Evolutionary conservation across 1,140 invertebrate species (phyloP), one percentile per base, ranked within the genome.

Genomic region (Megalopta genalis): DNA sequence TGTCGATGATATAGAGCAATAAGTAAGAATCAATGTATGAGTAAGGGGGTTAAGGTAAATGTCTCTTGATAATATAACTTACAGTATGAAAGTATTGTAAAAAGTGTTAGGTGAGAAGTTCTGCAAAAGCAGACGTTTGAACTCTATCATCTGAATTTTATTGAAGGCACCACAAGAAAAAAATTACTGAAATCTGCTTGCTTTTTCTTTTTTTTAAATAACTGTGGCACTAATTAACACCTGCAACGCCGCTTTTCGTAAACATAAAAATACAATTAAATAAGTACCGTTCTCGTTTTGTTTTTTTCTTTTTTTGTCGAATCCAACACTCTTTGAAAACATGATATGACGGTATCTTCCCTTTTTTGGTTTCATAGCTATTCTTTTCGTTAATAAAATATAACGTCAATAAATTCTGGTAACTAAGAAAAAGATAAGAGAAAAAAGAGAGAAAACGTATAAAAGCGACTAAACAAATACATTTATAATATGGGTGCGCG

Each of bases 401-500:
- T 71, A 85, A 82, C 57, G 66, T 69, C 75, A 57, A 85, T 72
- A 62, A 82, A 65, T 76, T 72, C 70, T 75, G 73, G 67, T 82
- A 72, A 85, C 76, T 82, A 70, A 75, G 59, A 76, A 54, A 52
- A 37, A 68, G 42, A 42, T 9, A 77, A 69, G 70, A 54, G 27
- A 64, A 74, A 66, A 71, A 49, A 52, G 32, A 62, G 9, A 62
- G 54, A 62, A 25, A 70, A 78, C 63, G 64, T 59, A 72, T 57
- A 57, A 57, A 77, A 46, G 64, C 57, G 66, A 82, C 66, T 46
- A 78, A 80, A 27, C 62, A 79, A 86, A 76, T 62, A 39, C 59
- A 72, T 59, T 65, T 60, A 74, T 81, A 54, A 37, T 82, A 67
- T 60, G 37, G 72, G 65, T 70, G 52, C 54, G 75, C 73, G 54